phyloP scores from a whole-genome alignment of 2,113 vertebrate genomes.

The Pomatorhinus ruficollis region DNA sequence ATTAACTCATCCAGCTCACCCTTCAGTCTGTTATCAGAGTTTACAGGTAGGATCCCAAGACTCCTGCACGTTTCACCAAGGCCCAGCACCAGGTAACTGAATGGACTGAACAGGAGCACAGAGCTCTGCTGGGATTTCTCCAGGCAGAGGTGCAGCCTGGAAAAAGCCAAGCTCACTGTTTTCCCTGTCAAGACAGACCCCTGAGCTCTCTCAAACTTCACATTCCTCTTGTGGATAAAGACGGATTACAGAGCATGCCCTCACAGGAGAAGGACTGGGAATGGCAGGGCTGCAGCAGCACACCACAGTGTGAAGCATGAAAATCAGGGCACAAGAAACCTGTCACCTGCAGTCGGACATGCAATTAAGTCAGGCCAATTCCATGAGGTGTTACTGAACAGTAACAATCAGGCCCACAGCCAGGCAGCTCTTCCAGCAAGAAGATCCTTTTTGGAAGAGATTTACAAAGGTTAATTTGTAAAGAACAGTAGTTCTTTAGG shows the following conservation, averaged over 20 bases:
- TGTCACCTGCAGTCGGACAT: background rate
- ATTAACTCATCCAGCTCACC: background rate
- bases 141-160: background rate
- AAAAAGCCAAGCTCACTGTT: background rate
- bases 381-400: background rate
- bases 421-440: background rate
- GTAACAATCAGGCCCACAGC: background rate
- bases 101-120: background rate
- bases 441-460: background rate
- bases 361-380: background rate
- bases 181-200: background rate
- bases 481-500: background rate
- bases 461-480: background rate
- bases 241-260: background rate
- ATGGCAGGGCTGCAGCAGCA: background rate
- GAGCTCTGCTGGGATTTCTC: background rate
- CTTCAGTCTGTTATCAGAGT: background rate
- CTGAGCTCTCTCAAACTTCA: background rate
- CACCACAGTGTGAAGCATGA: background rate
- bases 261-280: background rate
- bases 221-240: background rate
- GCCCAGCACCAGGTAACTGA: background rate
- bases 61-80: background rate
- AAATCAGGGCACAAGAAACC: background rate
- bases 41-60: background rate